Percentiles rank a stretch among this genome's conserved stretches.
phyloP scores from a whole-genome alignment of 2,888 invertebrate species.

The Dynastes tityus region DNA sequence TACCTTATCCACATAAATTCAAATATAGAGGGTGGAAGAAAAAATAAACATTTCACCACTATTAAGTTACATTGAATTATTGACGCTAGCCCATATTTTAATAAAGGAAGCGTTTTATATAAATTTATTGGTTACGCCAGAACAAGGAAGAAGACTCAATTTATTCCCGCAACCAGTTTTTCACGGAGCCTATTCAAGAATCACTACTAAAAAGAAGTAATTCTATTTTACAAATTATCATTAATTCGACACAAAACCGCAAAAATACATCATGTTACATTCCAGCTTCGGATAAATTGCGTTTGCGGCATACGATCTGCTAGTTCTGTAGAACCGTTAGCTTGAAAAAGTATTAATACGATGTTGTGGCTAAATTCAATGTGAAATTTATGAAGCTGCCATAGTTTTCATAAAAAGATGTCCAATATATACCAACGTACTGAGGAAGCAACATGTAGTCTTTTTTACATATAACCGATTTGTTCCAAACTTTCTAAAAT shows the following conservation, averaged over 20 bases:
- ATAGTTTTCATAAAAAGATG: slow-evolving; percentile 7
- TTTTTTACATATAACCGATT: background rate
- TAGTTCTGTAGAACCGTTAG: slow-evolving; percentile 27
- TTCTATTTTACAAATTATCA: slow-evolving; percentile 38
- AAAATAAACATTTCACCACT: too few species aligned
- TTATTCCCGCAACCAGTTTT: slow-evolving; percentile 28
- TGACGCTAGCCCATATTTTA: background rate
- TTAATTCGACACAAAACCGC: slow-evolving; percentile 42
- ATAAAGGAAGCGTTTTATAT: slow-evolving; percentile 15
- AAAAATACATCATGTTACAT: slow-evolving; percentile 39
- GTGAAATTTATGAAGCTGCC: slow-evolving; percentile 29
- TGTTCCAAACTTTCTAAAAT: background rate
- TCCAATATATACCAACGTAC: background rate
- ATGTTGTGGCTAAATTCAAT: slow-evolving; percentile 26
- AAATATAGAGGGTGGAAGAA: too few species aligned
- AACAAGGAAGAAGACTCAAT: slow-evolving; percentile 41
- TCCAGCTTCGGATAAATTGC: slow-evolving; percentile 37
- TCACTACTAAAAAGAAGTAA: slow-evolving; percentile 35
- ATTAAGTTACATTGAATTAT: too few species aligned
- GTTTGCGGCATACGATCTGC: slow-evolving; percentile 37
- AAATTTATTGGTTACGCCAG: slow-evolving; percentile 28
- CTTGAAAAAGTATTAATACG: slow-evolving; percentile 32
- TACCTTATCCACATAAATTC: too few species aligned
- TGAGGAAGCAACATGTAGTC: background rate
- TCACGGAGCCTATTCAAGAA: slow-evolving; percentile 25